These are phyloP conservation scores for Dynastes tityus DNA, from an alignment of 2,888 invertebrate genomes.

Conservation along the genomic window DNA sequence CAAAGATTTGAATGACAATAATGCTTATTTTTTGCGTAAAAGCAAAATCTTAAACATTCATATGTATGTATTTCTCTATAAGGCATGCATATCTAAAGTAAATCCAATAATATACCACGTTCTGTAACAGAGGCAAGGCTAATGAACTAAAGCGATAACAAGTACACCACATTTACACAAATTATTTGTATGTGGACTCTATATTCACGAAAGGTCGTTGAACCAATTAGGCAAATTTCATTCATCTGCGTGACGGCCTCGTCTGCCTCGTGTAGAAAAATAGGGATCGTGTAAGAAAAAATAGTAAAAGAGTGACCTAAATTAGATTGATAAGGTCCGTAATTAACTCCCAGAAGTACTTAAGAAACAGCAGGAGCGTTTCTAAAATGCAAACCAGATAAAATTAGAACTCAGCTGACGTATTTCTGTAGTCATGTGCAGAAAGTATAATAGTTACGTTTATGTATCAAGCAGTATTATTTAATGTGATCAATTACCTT, in stretches of 20 bases:
- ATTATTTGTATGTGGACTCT: conserved; percentile 37
- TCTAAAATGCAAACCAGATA: not conserved
- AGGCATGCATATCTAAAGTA: not conserved
- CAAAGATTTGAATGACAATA: too few species aligned
- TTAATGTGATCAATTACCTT: too few species aligned
- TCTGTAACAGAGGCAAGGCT: conserved; percentile 24
- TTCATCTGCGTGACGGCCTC: conserved; percentile 36
- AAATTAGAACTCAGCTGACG: not conserved
- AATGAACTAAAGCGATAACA: conserved; percentile 38
- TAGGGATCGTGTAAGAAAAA: not conserved
- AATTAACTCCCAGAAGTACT: conserved; percentile 11
- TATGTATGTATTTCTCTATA: too few species aligned
- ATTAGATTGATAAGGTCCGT: conserved; percentile 15
- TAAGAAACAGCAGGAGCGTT: not conserved
- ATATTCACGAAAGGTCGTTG: conserved; percentile 31
- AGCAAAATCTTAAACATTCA: too few species aligned
- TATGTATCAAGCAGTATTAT: too few species aligned
- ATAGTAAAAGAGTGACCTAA: conserved; percentile 33
- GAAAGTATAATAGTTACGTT: not conserved
- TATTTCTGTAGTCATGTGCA: not conserved
- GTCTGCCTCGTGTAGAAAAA: conserved; percentile 40
- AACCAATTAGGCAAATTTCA: conserved; percentile 47
- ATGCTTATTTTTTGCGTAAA: too few species aligned
- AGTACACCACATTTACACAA: conserved; percentile 39
- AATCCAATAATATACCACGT: conserved; percentile 5